Percentiles rank a stretch among this genome's conserved stretches.
Evolutionary conservation across 2,888 invertebrate species (phyloP).

Genomic region (Trichogramma dendrolimi): DNA sequence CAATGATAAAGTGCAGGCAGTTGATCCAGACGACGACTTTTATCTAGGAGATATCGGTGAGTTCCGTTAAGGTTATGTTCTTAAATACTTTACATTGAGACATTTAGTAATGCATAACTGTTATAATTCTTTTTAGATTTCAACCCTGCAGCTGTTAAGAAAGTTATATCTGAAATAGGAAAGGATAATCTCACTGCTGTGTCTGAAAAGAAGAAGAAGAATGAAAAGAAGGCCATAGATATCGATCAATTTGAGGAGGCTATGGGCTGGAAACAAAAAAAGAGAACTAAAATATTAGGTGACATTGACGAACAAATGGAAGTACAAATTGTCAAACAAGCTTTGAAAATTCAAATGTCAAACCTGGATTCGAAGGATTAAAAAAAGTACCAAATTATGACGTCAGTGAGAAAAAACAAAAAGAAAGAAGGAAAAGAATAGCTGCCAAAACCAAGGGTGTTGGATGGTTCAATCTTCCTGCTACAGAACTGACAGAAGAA

Average conservation of each 20-base stretch:
- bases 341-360: slow-evolving; percentile 63
- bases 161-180: slow-evolving; percentile 5
- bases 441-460: slow-evolving; percentile 77
- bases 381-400: slow-evolving; percentile 60
- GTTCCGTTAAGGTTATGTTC: slow-evolving; percentile 16
- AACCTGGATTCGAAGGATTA: slow-evolving; percentile 65
- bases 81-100: slow-evolving; percentile 8
- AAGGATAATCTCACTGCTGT: background rate
- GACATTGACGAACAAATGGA: slow-evolving; percentile 13
- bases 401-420: slow-evolving; percentile 58
- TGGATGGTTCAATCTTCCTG: slow-evolving; percentile 85
- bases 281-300: slow-evolving; percentile 28
- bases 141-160: slow-evolving; percentile 20
- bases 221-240: slow-evolving; percentile 39
- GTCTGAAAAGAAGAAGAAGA: slow-evolving; percentile 12
- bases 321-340: slow-evolving; percentile 51
- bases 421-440: slow-evolving; percentile 63
- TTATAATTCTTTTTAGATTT: slow-evolving; percentile 32
- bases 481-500: slow-evolving; percentile 85
- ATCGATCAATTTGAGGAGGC: slow-evolving; percentile 47
- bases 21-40: slow-evolving; percentile 39
- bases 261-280: slow-evolving; percentile 42
- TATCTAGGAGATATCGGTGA: slow-evolving; percentile 34
- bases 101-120: slow-evolving; percentile 15
- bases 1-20: slow-evolving; percentile 45